phyloP scores from a whole-genome alignment of 2,797 vertebrate species.

The Clarias laeviceps region DNA sequence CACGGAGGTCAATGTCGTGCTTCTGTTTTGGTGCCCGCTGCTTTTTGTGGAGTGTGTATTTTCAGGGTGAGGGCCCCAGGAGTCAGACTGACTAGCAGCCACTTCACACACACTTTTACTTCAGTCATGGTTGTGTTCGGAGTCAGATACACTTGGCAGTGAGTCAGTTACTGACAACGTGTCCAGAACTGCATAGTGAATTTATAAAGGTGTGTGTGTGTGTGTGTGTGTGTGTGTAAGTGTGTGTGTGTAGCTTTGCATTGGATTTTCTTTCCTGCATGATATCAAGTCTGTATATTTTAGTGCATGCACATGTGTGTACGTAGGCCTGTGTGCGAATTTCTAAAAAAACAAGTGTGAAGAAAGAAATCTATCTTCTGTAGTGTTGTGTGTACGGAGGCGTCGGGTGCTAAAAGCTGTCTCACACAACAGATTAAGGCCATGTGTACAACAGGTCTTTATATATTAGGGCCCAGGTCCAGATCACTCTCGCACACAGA shows the following conservation, averaged over 20 bases:
- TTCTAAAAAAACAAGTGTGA: constrained; percentile 15
- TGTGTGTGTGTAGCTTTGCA: background rate
- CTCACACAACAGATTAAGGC: constrained; percentile 36
- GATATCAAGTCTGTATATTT: background rate
- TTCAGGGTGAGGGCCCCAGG: constrained; percentile 47
- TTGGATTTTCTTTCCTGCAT: background rate
- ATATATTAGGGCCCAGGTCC: constrained; percentile 30
- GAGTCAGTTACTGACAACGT: background rate
- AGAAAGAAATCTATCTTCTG: background rate
- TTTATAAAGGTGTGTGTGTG: background rate
- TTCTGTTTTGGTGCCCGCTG: constrained; percentile 49
- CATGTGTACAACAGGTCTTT: constrained; percentile 32
- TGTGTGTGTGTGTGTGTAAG: constrained; percentile 9
- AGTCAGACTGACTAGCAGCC: constrained; percentile 47
- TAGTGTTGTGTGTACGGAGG: constrained; percentile 27
- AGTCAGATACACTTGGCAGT: constrained; percentile 27
- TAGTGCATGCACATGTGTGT: constrained; percentile 11
- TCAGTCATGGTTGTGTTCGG: constrained; percentile 23
- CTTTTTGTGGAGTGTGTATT: constrained; percentile 48
- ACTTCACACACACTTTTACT: constrained; percentile 45
- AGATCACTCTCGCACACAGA: constrained; percentile 34
- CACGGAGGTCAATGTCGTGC: constrained; percentile 39
- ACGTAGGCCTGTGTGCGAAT: constrained; percentile 23
- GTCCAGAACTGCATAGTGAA: constrained; percentile 14
- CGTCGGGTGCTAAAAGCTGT: constrained; percentile 18